phyloP scores from a whole-genome alignment of 2,888 invertebrate species.

The Nephrotoma guestfalica region DNA sequence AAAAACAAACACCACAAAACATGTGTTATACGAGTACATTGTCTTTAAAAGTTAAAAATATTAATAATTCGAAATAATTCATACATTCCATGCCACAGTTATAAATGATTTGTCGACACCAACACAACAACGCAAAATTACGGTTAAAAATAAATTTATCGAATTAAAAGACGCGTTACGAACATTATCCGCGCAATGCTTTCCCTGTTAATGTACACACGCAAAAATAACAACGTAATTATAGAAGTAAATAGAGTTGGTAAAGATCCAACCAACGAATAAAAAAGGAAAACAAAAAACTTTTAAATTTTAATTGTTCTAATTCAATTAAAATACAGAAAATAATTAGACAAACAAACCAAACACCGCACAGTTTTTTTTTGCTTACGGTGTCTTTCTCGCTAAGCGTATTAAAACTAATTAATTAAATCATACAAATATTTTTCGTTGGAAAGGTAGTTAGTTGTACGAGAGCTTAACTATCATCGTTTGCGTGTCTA shows the following conservation, averaged over 20 bases:
- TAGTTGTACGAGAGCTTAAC: not conserved
- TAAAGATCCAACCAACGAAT: not conserved
- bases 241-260: not conserved
- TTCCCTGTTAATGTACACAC: not conserved
- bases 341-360: not conserved
- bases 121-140: no score
- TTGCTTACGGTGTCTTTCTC: not conserved
- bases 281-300: not conserved
- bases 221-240: not conserved
- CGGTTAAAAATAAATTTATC: no score
- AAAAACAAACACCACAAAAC: no score
- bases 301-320: not conserved
- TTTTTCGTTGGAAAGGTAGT: not conserved
- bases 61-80: no score
- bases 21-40: no score
- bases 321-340: not conserved
- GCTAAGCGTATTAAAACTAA: not conserved
- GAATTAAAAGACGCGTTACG: no score
- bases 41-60: no score
- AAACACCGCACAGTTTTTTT: not conserved
- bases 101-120: no score
- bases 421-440: not conserved
- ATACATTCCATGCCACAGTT: no score
- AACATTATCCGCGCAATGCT: not conserved
- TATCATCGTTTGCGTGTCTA: not conserved